Percentiles rank a stretch among this genome's conserved stretches.
phyloP scores from a whole-genome alignment of 2,888 invertebrate species.

The Sesia apiformis region DNA sequence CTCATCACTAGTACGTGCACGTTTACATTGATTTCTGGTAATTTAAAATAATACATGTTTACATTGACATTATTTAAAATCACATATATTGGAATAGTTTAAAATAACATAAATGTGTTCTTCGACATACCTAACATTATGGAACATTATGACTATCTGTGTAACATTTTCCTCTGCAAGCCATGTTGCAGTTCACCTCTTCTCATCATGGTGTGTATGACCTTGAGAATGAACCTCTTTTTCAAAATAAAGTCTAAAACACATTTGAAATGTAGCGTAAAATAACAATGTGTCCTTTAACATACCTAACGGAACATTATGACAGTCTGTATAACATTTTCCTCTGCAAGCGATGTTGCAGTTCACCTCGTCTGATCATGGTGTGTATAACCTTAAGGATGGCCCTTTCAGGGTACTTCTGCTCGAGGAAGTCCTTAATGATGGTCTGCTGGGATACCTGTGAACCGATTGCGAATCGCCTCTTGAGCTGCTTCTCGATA shows the following conservation, averaged over 20 bases:
- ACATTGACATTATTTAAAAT: too few relatives aligned
- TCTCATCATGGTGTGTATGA: conserved; percentile 95
- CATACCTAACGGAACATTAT: conserved; percentile 43
- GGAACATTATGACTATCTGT: conserved; percentile 83
- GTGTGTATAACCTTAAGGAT: conserved; percentile 93
- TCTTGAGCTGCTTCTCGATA: conserved; percentile 95
- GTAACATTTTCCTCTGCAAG: conserved; percentile 97
- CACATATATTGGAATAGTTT: too few relatives aligned
- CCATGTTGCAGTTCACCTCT: conserved; percentile 97
- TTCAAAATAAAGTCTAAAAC: too few relatives aligned
- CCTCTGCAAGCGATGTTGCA: conserved; percentile 96
- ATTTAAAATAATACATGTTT: too few relatives aligned
- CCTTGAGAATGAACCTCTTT: conserved; percentile 87
- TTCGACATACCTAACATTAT: background rate
- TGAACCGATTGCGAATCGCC: conserved; percentile 95
- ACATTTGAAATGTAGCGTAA: too few relatives aligned
- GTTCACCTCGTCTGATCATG: conserved; percentile 95
- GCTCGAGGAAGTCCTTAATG: conserved; percentile 87
- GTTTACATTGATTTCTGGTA: too few relatives aligned
- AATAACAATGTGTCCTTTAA: background rate
- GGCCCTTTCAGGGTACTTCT: conserved; percentile 90
- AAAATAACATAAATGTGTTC: too few relatives aligned
- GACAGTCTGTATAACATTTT: conserved; percentile 96
- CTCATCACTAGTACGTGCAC: too few relatives aligned
- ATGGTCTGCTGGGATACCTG: conserved; percentile 97